Base-by-base conservation (phyloP, 2,797 vertebrate species). In the Rhinella marina region DNA sequence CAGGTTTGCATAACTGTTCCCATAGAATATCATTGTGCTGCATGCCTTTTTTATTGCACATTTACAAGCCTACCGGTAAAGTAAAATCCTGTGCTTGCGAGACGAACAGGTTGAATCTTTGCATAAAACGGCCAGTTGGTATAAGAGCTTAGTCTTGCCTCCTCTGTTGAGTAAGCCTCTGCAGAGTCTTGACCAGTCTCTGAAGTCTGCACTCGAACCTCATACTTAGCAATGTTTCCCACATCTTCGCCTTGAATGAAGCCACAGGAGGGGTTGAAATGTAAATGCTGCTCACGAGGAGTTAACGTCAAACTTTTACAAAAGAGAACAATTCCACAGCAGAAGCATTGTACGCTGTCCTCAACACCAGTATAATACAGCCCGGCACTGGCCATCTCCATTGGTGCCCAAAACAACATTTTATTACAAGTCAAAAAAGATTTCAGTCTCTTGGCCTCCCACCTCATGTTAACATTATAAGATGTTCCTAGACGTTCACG, bases 391-490 rank as follows among this genome's bases (percentile, higher is more conserved):
- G 87, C 89, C 84, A 90, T 70, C 87, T 90, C 90, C 17, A 73
- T 81, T 3, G 87, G 88, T 19, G 82, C 32, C 86, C 85, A 90
- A 0, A 59, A 4, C 1, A 88, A 90, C 2, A 5, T 54, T 17
- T 0, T n/a, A 0, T 5, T 0, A 10, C 0, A 41, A 48, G 85
- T 21, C 68, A 70, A 14, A 78, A 50, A 25, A 93, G 92, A 0
- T 85, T 90, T 90, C 1, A 93, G 68, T 17, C 92, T 73, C 13
- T 81, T 89, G 23, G 32, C 64, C 68, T 94, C 91, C 2, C 84
- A 92, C 78, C 90, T 90, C 92, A 93, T 92, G 0, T 48, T n/a
- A 13, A 88, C 27, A 27, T 89, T 91, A 61, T 91, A 92, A 21
- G 87, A 86, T 25, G 76, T 90, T 62, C 61, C 79, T 79, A 90